Conservation (phyloP, 2,888 invertebrate species). For the Norana najaformis region DNA sequence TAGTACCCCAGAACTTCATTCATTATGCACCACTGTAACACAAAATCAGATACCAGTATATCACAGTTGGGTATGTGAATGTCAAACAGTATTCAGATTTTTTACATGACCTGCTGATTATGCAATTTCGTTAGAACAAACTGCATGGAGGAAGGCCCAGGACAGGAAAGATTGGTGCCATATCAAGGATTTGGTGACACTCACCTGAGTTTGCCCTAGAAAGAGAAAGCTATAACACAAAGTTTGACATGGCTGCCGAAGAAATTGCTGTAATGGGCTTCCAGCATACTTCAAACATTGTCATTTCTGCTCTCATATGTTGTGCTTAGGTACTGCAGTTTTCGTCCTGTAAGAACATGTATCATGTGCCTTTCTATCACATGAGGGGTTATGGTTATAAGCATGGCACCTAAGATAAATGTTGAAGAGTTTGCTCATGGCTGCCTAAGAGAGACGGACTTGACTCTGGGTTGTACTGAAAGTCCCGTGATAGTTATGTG, state of each 20-base stretch:
- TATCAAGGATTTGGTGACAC: neutral
- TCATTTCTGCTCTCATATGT: neutral
- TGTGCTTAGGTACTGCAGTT: neutral
- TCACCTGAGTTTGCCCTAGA: neutral
- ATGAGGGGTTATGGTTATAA: neutral
- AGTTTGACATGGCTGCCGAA: neutral
- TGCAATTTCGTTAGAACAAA: neutral
- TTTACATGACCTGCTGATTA: neutral
- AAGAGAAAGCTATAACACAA: neutral
- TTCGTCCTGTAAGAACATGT: neutral
- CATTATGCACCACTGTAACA: neutral
- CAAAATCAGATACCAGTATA: neutral
- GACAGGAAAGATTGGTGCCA: neutral
- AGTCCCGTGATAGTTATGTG: too few relatives aligned
- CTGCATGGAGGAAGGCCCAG: neutral
- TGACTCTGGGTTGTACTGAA: neutral
- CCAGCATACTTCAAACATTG: neutral
- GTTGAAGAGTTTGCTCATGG: neutral
- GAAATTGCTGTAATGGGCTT: neutral
- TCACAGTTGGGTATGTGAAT: neutral
- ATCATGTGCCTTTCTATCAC: too few relatives aligned
- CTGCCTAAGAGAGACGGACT: neutral
- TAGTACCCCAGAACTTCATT: neutral
- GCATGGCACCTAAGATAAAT: neutral
- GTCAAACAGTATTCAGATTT: conserved; percentile 13